Conservation (phyloP, 2,797 vertebrate species). For the Gymnoscopelus braueri region DNA sequence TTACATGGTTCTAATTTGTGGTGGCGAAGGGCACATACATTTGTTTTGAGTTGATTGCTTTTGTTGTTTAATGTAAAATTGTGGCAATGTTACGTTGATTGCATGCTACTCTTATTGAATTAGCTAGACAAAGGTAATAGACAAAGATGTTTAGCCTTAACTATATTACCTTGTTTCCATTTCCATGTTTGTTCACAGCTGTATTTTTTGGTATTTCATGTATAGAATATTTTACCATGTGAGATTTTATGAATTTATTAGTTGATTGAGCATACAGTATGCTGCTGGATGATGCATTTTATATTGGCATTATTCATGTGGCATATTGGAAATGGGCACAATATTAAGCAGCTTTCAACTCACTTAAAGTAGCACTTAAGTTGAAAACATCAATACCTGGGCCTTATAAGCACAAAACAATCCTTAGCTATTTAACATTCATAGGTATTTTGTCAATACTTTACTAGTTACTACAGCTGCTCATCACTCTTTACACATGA, state of each 20-base stretch:
- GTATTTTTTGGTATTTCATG: constrained; percentile 82
- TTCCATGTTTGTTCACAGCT: constrained; percentile 78
- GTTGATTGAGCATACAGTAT: constrained; percentile 66
- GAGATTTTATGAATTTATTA: constrained; percentile 72
- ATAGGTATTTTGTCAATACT: constrained; percentile 63
- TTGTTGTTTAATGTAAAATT: constrained; percentile 83
- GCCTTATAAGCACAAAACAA: constrained; percentile 78
- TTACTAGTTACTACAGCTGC: constrained; percentile 55
- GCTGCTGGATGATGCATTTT: constrained; percentile 66
- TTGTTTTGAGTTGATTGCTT: constrained; percentile 81
- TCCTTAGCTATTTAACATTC: constrained; percentile 53
- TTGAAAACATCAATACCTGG: constrained; percentile 69
- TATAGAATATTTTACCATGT: constrained; percentile 78
- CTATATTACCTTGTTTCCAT: constrained; percentile 86
- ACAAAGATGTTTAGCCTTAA: constrained; percentile 90
- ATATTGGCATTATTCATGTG: constrained; percentile 57
- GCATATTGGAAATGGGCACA: constrained; percentile 62
- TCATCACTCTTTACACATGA: constrained; percentile 49
- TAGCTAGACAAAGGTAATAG: constrained; percentile 86
- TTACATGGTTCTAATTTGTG: constrained; percentile 80
- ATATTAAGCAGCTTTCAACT: constrained; percentile 56
- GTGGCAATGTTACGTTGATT: constrained; percentile 87
- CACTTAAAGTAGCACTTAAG: constrained; percentile 75
- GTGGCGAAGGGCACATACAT: constrained; percentile 71
- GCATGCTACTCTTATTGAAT: constrained; percentile 90